Base-by-base conservation (phyloP, 2,888 invertebrate species). In the Archaeoteleia sp. region DNA sequence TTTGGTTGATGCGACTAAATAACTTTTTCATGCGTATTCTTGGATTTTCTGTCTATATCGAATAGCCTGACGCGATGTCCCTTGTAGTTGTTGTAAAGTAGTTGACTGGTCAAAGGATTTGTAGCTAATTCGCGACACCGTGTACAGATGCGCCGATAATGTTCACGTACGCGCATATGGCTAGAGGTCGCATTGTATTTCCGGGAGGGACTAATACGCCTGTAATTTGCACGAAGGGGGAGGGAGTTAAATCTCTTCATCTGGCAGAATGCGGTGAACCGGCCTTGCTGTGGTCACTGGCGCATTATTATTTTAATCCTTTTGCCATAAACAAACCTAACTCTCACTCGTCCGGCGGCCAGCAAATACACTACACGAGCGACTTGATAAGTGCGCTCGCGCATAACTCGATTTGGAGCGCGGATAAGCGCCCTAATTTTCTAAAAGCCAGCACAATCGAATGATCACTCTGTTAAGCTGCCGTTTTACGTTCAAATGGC, bases 261-360 rank as follows among this genome's bases (percentile, higher is more conserved):
- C 76, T 76, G 74, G 72, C 72, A 71, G 70, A 71, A 71, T 73
- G 75, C 74, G 71, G 73, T 70, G 69, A 57, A 69, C 67, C 70
- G 66, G 71, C 48, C 42, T 35, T 43, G 23, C 37, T 35, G 40
- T 42, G 71, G 73, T 55, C 74, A 77, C 74, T 72, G 76, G 76
- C 76, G 77, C 78, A 79, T 82, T 79, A 80, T 81, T 78, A 79
- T 80, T 81, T 81, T 80, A 81, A 82, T 82, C 82, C 67, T 49
- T 15, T 37, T 23, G 42, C 35, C 51, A 46, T 63, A 58, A 60
- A 70, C 62, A 63, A 70, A 67, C 49, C 42, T 51, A 48, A 42
- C 66, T 42, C 48, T 20, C 37, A 34, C 35, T 42, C 29, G 43
- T 30, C 37, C 29, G 43, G 5, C 20, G 20, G 5, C 20, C 20